phyloP scores from a whole-genome alignment of 2,797 vertebrate genomes.

The Enteromius trimaculatus region DNA sequence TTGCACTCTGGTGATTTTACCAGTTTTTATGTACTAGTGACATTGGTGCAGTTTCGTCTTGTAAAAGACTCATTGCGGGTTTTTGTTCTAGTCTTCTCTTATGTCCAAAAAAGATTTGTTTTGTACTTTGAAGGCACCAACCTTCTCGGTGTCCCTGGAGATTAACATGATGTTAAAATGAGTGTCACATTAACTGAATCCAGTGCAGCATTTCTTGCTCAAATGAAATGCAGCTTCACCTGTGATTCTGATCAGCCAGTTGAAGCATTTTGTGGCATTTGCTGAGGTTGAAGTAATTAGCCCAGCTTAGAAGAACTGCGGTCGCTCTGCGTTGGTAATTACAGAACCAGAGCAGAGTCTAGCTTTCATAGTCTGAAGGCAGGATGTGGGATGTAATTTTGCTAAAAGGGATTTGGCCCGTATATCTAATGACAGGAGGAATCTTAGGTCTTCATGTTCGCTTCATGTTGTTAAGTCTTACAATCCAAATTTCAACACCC shows the following conservation, averaged over 20 bases:
- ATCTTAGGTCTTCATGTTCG: background rate
- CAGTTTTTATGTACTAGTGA: background rate
- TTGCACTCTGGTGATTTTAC: background rate
- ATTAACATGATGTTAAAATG: background rate
- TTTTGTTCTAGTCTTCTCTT: background rate
- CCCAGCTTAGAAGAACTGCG: background rate
- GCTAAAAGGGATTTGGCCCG: slow-evolving; percentile 4
- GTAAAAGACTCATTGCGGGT: background rate
- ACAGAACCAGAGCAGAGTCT: slow-evolving; percentile 8
- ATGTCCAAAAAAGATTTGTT: background rate
- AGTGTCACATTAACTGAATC: background rate
- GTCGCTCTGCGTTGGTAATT: slow-evolving; percentile 22
- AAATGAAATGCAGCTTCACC: background rate
- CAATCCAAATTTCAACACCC: slow-evolving; percentile 16
- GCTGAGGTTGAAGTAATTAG: slow-evolving; percentile 9
- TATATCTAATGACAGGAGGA: slow-evolving; percentile 14
- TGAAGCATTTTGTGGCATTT: slow-evolving; percentile 18
- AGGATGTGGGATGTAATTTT: slow-evolving; percentile 13
- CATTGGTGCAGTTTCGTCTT: slow-evolving; percentile 1
- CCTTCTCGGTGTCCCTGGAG: background rate
- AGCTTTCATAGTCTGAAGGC: slow-evolving; percentile 1
- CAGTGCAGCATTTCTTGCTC: background rate
- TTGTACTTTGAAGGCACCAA: background rate
- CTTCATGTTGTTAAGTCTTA: slow-evolving; percentile 21
- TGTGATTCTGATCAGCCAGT: slow-evolving; percentile 18